These are phyloP conservation scores for Falcunculus frontatus DNA, from an alignment of 2,113 vertebrate species.

Conservation along the genomic window DNA sequence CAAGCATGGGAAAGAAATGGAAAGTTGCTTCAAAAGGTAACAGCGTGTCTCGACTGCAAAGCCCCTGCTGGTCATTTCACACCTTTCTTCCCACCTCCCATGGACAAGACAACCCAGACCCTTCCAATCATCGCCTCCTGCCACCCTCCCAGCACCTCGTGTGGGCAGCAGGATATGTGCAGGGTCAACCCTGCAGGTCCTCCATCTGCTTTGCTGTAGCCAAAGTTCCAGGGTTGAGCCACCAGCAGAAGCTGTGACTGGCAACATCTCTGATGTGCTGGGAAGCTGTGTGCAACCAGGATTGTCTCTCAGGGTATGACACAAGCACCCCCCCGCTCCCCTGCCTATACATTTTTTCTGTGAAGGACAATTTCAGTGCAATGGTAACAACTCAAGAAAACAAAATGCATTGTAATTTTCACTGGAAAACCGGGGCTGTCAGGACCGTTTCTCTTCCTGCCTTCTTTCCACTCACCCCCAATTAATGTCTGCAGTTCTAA, in stretches of 20 bases:
- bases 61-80: fast-evolving
- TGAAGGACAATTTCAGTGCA: neutral
- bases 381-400: neutral
- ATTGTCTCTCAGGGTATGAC: neutral
- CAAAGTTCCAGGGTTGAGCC: fast-evolving
- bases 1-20: neutral
- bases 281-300: neutral
- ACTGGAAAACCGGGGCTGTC: neutral
- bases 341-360: neutral
- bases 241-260: neutral
- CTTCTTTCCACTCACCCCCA: neutral
- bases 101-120: neutral
- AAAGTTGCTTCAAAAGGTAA: neutral
- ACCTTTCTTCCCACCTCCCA: neutral
- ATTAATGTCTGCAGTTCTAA: neutral
- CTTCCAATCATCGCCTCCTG: neutral
- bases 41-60: neutral
- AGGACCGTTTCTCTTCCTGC: neutral
- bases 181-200: neutral
- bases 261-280: neutral
- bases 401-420: neutral
- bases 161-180: fast-evolving
- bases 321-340: neutral
- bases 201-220: neutral
- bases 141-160: neutral